Evolutionary conservation across 2,888 invertebrate species (phyloP).

Genomic region (Mylabris sibirica): DNA sequence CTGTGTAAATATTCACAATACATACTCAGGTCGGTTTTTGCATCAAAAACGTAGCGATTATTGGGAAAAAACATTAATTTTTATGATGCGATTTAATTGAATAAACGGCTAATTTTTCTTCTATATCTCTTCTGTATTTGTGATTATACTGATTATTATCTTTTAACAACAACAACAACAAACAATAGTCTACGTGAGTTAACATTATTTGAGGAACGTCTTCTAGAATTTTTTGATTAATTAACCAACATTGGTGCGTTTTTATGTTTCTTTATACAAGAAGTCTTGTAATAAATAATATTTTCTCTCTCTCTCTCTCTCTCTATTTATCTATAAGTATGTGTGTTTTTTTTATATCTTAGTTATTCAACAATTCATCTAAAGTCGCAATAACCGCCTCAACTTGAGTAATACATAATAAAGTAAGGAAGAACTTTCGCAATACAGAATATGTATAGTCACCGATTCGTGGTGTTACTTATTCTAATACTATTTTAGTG

Average conservation of each 20-base stretch:
- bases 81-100: neutral
- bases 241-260: neutral
- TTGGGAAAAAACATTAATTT: neutral
- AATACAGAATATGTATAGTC: slow-evolving; percentile 27
- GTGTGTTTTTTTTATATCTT: neutral
- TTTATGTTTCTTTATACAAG: neutral
- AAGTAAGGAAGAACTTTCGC: slow-evolving; percentile 31
- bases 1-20: neutral
- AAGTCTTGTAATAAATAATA: neutral
- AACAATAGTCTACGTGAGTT: slow-evolving; percentile 7
- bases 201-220: neutral
- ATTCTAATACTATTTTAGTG: slow-evolving; percentile 14
- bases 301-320: too few relatives aligned
- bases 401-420: slow-evolving; percentile 33
- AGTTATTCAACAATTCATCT: slow-evolving; percentile 30
- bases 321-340: too few relatives aligned
- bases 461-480: slow-evolving; percentile 24
- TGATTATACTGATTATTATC: neutral
- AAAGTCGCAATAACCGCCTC: slow-evolving; percentile 31
- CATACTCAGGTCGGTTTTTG: neutral
- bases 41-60: neutral
- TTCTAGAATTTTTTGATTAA: neutral
- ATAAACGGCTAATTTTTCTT: too few relatives aligned
- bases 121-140: neutral
- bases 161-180: neutral